These are phyloP conservation scores for Agonopterix heracliana DNA, from an alignment of 2,888 invertebrate genomes.

Conservation along the genomic window DNA sequence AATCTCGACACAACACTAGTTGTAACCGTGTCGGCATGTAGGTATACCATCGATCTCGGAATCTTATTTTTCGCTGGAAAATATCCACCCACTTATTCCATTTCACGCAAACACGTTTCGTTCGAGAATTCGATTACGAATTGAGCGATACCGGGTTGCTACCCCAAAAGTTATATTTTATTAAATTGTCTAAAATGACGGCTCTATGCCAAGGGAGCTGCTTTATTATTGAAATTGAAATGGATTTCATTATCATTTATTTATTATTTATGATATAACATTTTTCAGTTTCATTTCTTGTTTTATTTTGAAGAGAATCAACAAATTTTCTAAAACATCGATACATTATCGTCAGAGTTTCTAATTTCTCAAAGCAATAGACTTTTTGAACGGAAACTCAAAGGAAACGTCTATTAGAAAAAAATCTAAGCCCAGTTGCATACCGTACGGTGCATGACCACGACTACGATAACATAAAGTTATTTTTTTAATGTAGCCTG, in stretches of 20 bases:
- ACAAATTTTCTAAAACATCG: no score
- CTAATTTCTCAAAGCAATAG: no score
- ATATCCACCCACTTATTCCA: conserved; percentile 11
- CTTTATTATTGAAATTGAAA: conserved; percentile 21
- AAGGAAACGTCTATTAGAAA: no score
- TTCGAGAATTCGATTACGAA: conserved; percentile 19
- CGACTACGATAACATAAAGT: no score
- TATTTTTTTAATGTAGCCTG: no score
- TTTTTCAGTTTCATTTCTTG: no score
- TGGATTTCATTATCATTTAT: conserved; percentile 13
- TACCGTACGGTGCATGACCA: no score
- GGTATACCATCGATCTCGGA: conserved; percentile 1
- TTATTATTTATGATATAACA: not conserved
- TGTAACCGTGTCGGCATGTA: not conserved
- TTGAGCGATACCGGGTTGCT: conserved; percentile 10
- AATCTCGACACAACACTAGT: no score
- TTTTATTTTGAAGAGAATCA: no score
- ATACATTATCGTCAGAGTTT: no score
- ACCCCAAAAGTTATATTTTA: conserved; percentile 20
- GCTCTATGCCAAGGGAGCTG: conserved; percentile 1
- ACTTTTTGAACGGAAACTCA: no score
- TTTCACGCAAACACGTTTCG: conserved; percentile 10
- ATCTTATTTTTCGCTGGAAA: conserved; percentile 9
- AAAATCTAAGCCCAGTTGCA: no score
- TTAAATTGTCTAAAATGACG: conserved; percentile 23